phyloP scores from a whole-genome alignment of 2,797 vertebrate genomes.

The Eutrigla gurnardus region DNA sequence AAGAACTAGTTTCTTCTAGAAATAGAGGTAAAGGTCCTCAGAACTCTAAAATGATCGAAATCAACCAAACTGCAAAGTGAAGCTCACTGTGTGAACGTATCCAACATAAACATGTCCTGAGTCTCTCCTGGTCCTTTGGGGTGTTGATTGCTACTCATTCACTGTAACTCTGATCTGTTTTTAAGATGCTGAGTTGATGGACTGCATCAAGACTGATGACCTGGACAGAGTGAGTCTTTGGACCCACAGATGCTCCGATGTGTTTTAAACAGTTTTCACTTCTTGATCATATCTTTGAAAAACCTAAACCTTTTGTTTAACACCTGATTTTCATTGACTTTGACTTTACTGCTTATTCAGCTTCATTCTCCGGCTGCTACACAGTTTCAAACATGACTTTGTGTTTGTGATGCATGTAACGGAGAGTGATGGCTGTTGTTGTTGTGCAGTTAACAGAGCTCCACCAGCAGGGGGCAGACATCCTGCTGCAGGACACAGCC shows the following conservation, averaged over 20 bases:
- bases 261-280: neutral
- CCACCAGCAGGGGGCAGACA: slow-evolving; percentile 86
- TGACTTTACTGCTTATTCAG: neutral
- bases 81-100: too few species aligned
- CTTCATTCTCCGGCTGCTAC: neutral
- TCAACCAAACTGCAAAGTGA: too few species aligned
- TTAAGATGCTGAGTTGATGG: slow-evolving; percentile 83
- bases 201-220: slow-evolving; percentile 87
- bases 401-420: neutral
- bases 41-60: too few species aligned
- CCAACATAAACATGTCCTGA: too few species aligned
- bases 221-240: slow-evolving; percentile 84
- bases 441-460: slow-evolving; percentile 86
- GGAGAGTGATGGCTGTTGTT: neutral
- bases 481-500: slow-evolving; percentile 84
- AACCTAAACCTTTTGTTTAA: neutral
- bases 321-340: neutral
- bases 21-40: too few species aligned
- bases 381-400: neutral
- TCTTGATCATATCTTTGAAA: neutral
- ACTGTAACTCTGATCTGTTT: neutral
- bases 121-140: too few species aligned
- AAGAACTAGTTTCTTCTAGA: neutral
- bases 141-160: neutral
- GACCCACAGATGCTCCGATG: neutral